Evolutionary conservation across 2,888 invertebrate genomes (phyloP).

Genomic region (Plebejus argus): DNA sequence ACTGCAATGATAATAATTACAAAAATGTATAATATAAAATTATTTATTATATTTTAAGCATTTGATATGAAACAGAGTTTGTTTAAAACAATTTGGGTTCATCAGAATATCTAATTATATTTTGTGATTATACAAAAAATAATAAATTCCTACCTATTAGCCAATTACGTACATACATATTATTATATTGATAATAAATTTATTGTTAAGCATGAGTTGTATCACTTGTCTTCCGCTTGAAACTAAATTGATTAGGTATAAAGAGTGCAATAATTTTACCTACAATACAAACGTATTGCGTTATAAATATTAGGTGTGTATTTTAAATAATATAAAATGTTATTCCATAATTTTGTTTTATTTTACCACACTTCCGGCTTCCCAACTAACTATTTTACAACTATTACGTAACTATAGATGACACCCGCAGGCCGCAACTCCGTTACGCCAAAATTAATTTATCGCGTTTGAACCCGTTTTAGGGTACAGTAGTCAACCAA

Average conservation of each 20-base stretch:
- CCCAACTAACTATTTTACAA: background rate
- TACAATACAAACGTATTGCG: conserved; percentile 69
- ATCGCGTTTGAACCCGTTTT: too few relatives aligned
- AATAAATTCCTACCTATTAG: background rate
- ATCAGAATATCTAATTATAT: background rate
- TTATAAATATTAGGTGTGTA: conserved; percentile 77
- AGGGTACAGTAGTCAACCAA: too few relatives aligned
- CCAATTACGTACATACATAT: background rate
- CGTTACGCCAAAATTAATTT: too few relatives aligned
- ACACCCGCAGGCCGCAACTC: too few relatives aligned
- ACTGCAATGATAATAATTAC: background rate
- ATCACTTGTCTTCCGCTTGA: conserved; percentile 30
- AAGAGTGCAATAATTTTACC: conserved; percentile 70
- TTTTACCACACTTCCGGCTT: conserved; percentile 42
- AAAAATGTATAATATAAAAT: background rate
- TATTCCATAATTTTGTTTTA: conserved; percentile 61
- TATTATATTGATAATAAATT: background rate
- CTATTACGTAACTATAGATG: too few relatives aligned
- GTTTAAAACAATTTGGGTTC: background rate
- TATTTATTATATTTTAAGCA: background rate
- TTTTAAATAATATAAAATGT: conserved; percentile 79
- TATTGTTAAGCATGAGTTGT: conserved; percentile 10
- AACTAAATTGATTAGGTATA: conserved; percentile 48
- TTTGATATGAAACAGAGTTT: background rate
- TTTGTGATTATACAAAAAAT: background rate